phyloP scores from a whole-genome alignment of 2,113 vertebrate species.

The Oncorhynchus kisutch region DNA sequence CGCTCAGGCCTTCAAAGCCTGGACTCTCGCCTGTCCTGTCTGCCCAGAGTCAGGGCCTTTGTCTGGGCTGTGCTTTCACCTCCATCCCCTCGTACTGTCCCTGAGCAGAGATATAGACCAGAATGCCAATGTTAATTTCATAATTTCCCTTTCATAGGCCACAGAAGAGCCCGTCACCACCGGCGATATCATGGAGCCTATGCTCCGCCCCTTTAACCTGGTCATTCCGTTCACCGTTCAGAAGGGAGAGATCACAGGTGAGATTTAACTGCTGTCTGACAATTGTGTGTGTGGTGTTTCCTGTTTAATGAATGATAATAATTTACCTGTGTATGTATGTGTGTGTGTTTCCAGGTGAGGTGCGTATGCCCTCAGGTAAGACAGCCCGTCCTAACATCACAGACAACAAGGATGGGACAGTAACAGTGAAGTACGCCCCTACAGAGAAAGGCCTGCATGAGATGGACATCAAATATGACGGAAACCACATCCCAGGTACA shows the following conservation, averaged over 20 bases:
- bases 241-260: constrained; percentile 94
- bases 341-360: constrained; percentile 79
- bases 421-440: constrained; percentile 90
- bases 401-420: constrained; percentile 93
- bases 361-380: constrained; percentile 95
- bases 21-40: not conserved
- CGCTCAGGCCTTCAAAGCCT: not conserved
- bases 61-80: not conserved
- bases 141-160: constrained; percentile 70
- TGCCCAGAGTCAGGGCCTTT: not conserved
- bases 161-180: constrained; percentile 87
- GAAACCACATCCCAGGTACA: constrained; percentile 94
- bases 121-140: constrained; percentile 36
- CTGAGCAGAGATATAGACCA: constrained; percentile 12
- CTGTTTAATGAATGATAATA: not conserved
- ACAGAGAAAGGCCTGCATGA: constrained; percentile 91
- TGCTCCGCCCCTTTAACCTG: constrained; percentile 90
- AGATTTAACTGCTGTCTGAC: constrained; percentile 4
- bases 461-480: constrained; percentile 97
- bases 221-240: constrained; percentile 93
- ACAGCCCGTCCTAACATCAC: constrained; percentile 86
- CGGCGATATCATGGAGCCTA: constrained; percentile 76
- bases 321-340: too few relatives aligned
- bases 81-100: constrained; percentile 14
- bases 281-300: too few relatives aligned